A percentile compares a stretch with the other conserved stretches of the same genome.
These are phyloP conservation scores for Amblyjoppa fuscipennis DNA, from an alignment of 2,888 invertebrate species.

Conservation along the genomic window DNA sequence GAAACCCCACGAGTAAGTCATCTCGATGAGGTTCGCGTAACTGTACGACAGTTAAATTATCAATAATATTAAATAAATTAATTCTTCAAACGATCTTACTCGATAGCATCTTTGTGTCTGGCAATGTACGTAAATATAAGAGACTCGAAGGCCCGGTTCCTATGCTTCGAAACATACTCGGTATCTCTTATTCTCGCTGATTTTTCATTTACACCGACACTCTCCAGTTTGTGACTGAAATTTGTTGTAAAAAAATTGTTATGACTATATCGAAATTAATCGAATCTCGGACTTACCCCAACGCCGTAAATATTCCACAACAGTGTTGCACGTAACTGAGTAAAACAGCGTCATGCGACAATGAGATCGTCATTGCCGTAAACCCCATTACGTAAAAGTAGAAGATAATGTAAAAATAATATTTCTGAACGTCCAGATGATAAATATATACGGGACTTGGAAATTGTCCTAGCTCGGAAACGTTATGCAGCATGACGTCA, in stretches of 20 bases:
- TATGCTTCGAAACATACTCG: not conserved
- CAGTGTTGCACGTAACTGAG: slow-evolving; percentile 47
- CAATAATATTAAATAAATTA: not conserved
- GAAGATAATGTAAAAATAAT: slow-evolving; percentile 1
- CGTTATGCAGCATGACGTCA: too few relatives aligned
- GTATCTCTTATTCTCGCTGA: not conserved
- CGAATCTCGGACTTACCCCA: slow-evolving; percentile 37
- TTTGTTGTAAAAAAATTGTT: not conserved
- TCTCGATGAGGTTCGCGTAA: slow-evolving; percentile 43
- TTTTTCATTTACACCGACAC: slow-evolving; percentile 24
- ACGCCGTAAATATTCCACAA: slow-evolving; percentile 49
- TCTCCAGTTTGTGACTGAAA: slow-evolving; percentile 36
- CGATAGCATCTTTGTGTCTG: slow-evolving; percentile 52
- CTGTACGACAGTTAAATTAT: slow-evolving; percentile 6
- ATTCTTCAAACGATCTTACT: slow-evolving; percentile 34
- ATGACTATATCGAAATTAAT: not conserved
- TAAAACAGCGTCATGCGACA: slow-evolving; percentile 29
- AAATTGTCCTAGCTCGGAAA: too few relatives aligned
- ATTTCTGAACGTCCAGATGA: not conserved
- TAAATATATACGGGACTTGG: too few relatives aligned
- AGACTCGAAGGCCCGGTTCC: slow-evolving; percentile 13
- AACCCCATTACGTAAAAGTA: not conserved
- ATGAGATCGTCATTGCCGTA: too few relatives aligned
- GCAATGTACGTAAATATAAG: slow-evolving; percentile 25
- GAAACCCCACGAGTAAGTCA: slow-evolving; percentile 31